phyloP scores from a whole-genome alignment of 2,113 vertebrate species.

The Equus przewalskii region DNA sequence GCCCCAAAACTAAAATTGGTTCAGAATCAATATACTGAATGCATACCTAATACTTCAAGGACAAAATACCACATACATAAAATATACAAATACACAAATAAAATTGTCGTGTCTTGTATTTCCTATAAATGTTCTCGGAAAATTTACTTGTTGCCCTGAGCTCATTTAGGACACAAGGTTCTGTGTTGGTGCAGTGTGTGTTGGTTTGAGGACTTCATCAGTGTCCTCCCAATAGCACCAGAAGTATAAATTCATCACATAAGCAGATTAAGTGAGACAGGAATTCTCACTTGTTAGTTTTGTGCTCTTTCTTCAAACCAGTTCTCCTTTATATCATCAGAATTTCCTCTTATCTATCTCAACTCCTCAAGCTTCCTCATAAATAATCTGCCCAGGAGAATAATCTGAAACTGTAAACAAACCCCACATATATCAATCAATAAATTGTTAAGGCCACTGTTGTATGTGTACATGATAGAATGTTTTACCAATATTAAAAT shows the following conservation, averaged over 20 bases:
- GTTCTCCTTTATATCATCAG: neutral
- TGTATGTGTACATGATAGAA: neutral
- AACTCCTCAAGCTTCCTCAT: neutral
- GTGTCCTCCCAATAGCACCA: neutral
- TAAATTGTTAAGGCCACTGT: neutral
- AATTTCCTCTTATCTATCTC: neutral
- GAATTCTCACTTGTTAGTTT: neutral
- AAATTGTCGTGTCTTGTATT: neutral
- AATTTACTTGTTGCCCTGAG: neutral
- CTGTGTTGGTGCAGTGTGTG: neutral
- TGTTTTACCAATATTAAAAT: neutral
- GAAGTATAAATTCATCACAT: neutral
- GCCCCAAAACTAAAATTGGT: neutral
- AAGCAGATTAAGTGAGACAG: neutral
- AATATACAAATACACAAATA: neutral
- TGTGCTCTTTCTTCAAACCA: neutral
- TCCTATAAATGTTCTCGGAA: neutral
- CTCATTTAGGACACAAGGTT: neutral
- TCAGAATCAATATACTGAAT: neutral
- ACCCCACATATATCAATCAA: neutral
- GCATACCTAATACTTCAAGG: neutral
- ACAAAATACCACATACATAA: neutral
- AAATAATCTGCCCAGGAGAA: neutral
- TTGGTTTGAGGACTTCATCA: neutral
- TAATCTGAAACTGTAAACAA: neutral